Base-by-base conservation (phyloP, 2,888 invertebrate genomes). In the Slavum lentiscoides region DNA sequence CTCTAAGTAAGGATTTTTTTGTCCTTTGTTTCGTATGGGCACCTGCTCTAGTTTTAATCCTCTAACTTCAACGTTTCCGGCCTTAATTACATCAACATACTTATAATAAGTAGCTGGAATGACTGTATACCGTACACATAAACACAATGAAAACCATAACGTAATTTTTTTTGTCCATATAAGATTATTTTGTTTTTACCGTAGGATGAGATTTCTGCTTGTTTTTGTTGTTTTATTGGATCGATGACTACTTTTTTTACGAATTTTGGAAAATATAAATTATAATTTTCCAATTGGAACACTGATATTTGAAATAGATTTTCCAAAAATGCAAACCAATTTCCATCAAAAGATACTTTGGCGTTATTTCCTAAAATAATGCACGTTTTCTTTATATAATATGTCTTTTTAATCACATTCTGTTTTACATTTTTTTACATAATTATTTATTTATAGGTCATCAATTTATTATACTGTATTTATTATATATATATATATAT, bases 1-100 rank as follows among this genome's bases (percentile, higher is more conserved):
- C 87, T 97, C 97, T 23, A 95, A 88, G 84, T 92, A 92, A 49
- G 97, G 96, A 37, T 83, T 53, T 21, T 74, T 82, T 61, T 82
- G 75, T 5, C 53, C 61, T 67, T 74, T 62, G 17, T 69, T 75
- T 43, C 69, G 69, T 9, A 81, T 15, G 13, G 66, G 61, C 39
- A 66, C 68, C 13, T 23, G 73, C 43, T 74, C 67, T 58, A 72
- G 70, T 67, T 77, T 61, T 64, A 69, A 76, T n/a, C 81, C 82
- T 19, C 77, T 30, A 13, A 83, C 77, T 70, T 83, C 82, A 37
- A 83, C 49, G 17, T 43, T 75, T 43, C 69, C 77, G 0, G 81
- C 55, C 19, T 81, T 81, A 8, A 81, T 75, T 0, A 74, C 82
- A 19, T 83, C 82, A 17, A 69, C 74, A 13, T 77, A 74, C 19